Base-by-base conservation (phyloP, 2,113 vertebrate species). In the Elgaria multicarinata region DNA sequence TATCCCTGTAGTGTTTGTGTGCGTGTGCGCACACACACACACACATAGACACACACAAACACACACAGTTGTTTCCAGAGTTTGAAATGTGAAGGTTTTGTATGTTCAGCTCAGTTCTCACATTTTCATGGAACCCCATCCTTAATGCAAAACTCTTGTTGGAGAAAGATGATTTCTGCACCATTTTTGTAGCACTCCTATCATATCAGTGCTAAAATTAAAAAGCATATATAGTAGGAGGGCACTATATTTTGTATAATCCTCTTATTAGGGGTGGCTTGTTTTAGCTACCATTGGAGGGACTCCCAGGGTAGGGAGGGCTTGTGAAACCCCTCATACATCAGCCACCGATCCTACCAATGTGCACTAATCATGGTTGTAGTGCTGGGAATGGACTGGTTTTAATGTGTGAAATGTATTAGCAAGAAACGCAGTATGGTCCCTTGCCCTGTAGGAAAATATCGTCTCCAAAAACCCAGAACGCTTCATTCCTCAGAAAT, bases 401-500 rank as follows among this genome's bases (percentile, higher is more conserved):
- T 74, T 82, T 74, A 58, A 42, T 72, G 28, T 75, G n/a, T 81
- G 91, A 85, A 62, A 67, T 4, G 71, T 5, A 53, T 87, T 87
- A 83, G 7, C 26, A 91, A 33, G 80, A n/a, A 85, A 85, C 66
- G 26, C 74, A 2, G 83, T 22, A 81, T 89, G 84, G 1, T 0
- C 20, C 62, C 53, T 92, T 2, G 0, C 2, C 86, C 18, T 39
- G 58, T 7, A 16, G 84, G 0, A 82, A 44, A 39, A 83, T 0
- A n/a, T n/a, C n/a, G 0, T 83, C 28, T 77, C 0, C 6, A 62
- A 89, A 28, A 77, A 88, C 86, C 71, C 6, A 0, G 66, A 89
- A 90, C 36, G 55, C 36, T 87, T 92, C 16, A 85, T 18, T 58
- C 81, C 82, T 94, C 55, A 87, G 31, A 1, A 87, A 72, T 53